These are phyloP conservation scores for Gadopsis bispinosus DNA, from an alignment of 2,797 vertebrate species.

Conservation along the genomic window DNA sequence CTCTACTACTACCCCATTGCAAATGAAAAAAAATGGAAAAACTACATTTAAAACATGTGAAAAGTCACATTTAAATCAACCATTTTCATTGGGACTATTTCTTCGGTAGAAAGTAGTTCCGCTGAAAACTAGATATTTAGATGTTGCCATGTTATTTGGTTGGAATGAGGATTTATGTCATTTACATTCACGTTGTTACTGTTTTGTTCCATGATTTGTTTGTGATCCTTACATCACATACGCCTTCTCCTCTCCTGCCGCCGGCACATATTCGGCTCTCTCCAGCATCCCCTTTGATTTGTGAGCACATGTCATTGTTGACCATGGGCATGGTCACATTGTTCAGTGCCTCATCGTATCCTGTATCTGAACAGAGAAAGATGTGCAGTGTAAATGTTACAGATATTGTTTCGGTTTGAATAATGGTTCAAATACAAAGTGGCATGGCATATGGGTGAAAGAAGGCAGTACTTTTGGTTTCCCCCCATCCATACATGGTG, in stretches of 20 bases:
- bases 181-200: background rate
- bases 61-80: background rate
- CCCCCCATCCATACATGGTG: constrained; percentile 98
- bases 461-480: constrained; percentile 93
- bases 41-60: background rate
- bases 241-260: constrained; percentile 90
- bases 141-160: background rate
- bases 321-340: constrained; percentile 91
- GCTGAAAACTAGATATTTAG: background rate
- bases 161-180: background rate
- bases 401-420: background rate
- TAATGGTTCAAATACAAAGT: background rate
- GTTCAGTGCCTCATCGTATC: constrained; percentile 89
- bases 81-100: background rate
- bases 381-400: background rate
- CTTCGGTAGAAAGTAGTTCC: background rate
- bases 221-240: constrained; percentile 91
- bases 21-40: background rate
- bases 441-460: constrained; percentile 20
- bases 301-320: constrained; percentile 91
- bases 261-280: constrained; percentile 95
- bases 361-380: constrained; percentile 82
- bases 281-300: constrained; percentile 90
- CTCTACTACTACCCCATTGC: background rate
- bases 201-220: background rate